Base-by-base conservation (phyloP, 2,888 invertebrate species). In the Macrophya annulata region DNA sequence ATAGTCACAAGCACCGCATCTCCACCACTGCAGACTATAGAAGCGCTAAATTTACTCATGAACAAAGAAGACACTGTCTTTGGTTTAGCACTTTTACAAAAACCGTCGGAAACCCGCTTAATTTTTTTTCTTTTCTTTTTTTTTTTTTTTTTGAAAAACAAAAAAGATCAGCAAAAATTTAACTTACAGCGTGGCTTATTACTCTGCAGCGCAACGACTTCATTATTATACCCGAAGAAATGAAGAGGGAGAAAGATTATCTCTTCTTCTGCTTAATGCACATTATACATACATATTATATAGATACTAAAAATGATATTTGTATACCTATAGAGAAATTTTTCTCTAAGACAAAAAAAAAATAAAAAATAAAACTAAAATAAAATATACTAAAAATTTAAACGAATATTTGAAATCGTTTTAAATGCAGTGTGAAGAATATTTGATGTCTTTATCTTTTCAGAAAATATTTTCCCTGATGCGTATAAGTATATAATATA, bases 51-150 rank as follows among this genome's bases (percentile, higher is more conserved):
- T 68, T 68, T 68, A 68, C 37, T 17, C 5, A 4, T 5, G 68
- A 68, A 68, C 68, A 68, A 68, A 68, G 68, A 25, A 37, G 5
- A 4, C 68, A 31, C 31, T 68, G 68, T 68, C 12, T 68, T 37
- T 21, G 68, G 15, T 37, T 31, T 31, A 68, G 15, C 25, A 31
- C 5, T 37, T 68, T 68, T 68, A 4, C 31, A 68, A 65, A 65
- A 68, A 68, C 25, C 31, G 31, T 37, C 31, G 68, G 37, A 17
- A 68, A 12, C 31, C 31, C 25, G 17, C 25, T 31, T 37, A 68
- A n/a, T 55, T n/a, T 31, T 31, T 31, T 31, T 3, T 31, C 3
- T 31, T 31, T 31, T 31, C 3, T 31, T 31, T 31, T 31, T 31
- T 31, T 31, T 31, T 31, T 31, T 31, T 31, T 31, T 31, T 31